Base-by-base conservation (phyloP, 2,113 vertebrate species). In the Macquaria ambigua region DNA sequence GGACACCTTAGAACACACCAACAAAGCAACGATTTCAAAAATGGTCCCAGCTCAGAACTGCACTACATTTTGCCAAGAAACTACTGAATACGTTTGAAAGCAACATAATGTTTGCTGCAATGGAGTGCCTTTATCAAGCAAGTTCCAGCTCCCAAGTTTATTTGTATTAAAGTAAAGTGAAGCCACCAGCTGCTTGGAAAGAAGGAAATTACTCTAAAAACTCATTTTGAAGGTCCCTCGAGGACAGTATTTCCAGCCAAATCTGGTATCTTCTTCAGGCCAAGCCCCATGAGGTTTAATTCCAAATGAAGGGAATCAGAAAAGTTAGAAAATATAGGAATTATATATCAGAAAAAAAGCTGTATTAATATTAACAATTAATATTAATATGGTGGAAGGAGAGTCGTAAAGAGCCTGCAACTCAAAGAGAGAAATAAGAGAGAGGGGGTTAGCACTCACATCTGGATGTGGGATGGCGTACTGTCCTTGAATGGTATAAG, bases 401-500 rank as follows among this genome's bases (percentile, higher is more conserved):
- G 70, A 69, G 70, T 34, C 3, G 34, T 37, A 18, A 83, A 74
- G 74, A 82, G 88, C 55, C 82, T 85, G 74, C 34, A 28, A 59
- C 31, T 83, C 64, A 53, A 31, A 81, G 69, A 86, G 67, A 86
- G 79, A 81, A 25, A 68, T 15, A 5, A 48, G 46, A 48, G 46
- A 15, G 46, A 48, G 90, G 92, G 92, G 52, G 90, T 82, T 6
- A 91, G 89, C 94, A 98, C 97, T 98, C 97, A 99, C 97, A 96
- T 98, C 97, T 83, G 97, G 97, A 94, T 99, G 98, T 84, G 98
- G 97, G 95, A 99, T 99, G 93, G 97, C 98, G 23, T 98, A 98
- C 90, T 98, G 97, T 97, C 97, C 98, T 96, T 98, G 98, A 96
- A 99, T 98, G 86, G 98, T 97, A 92, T 98, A 99, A 94, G 97